These are phyloP conservation scores for Callithrix jacchus DNA, from an alignment of 2,113 vertebrate genomes.

Conservation along the genomic window DNA sequence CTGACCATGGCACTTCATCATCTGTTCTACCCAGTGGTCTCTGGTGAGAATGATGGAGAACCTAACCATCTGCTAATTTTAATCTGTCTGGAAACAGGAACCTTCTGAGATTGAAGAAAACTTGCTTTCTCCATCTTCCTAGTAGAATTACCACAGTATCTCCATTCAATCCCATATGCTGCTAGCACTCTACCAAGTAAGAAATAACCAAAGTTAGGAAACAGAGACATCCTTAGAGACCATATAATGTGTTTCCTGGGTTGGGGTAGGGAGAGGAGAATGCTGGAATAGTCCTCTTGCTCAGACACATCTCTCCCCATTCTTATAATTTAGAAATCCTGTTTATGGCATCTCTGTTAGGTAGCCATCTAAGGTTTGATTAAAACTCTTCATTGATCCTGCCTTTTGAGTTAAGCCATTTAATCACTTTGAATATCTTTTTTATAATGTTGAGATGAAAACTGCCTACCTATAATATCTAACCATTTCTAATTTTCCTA, in stretches of 20 bases:
- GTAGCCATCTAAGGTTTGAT: neutral
- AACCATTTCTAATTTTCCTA: neutral
- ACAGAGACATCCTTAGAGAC: neutral
- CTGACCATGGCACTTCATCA: neutral
- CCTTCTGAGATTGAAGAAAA: neutral
- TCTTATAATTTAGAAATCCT: neutral
- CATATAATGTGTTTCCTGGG: neutral
- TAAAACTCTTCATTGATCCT: neutral
- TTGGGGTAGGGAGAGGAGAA: neutral
- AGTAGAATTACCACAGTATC: neutral
- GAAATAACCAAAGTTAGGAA: neutral
- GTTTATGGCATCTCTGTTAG: neutral
- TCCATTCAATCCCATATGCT: neutral
- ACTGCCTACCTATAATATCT: neutral
- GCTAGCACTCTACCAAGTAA: neutral
- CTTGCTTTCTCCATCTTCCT: neutral
- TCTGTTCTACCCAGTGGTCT: neutral
- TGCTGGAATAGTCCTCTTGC: neutral
- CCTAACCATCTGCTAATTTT: neutral
- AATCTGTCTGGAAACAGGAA: constrained; percentile 13
- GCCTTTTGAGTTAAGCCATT: neutral
- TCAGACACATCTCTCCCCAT: neutral
- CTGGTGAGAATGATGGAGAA: neutral
- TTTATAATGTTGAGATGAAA: neutral
- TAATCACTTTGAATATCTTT: neutral